Conservation (phyloP, 2,888 invertebrate genomes). For the Scaptomyza cyrtandrae region DNA sequence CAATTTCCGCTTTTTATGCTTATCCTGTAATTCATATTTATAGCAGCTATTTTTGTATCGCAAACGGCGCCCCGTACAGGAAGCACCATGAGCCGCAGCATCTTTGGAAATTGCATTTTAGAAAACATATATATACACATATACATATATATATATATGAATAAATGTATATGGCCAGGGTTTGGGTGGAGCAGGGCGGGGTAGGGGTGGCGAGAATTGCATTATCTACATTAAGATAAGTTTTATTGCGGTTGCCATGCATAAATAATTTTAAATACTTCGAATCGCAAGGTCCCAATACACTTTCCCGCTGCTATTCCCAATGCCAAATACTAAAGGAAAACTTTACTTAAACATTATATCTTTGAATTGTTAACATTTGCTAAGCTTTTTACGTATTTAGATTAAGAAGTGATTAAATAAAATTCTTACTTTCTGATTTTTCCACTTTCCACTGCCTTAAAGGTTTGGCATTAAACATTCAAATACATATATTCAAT, state of each 20-base stretch:
- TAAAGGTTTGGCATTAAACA: no score
- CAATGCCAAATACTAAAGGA: background rate
- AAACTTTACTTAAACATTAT: no score
- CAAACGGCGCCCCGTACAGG: constrained; percentile 30
- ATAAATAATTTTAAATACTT: constrained; percentile 48
- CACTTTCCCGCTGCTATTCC: background rate
- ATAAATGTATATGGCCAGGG: background rate
- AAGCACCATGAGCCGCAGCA: constrained; percentile 56
- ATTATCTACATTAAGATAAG: constrained; percentile 66
- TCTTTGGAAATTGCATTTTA: constrained; percentile 68
- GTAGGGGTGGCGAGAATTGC: constrained; percentile 39
- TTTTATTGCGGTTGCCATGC: constrained; percentile 63
- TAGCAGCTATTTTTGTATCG: constrained; percentile 75
- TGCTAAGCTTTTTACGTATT: no score
- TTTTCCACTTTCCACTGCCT: no score
- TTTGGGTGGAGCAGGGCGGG: background rate
- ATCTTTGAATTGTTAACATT: no score
- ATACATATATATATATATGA: background rate
- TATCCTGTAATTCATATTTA: constrained; percentile 84
- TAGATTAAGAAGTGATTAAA: no score
- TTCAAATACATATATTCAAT: no score
- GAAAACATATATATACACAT: background rate
- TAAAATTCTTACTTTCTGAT: no score
- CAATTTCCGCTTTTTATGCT: constrained; percentile 84
- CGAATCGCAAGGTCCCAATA: constrained; percentile 5